These are phyloP conservation scores for Melanogrammus aeglefinus DNA, from an alignment of 2,797 vertebrate genomes.

Conservation along the genomic window DNA sequence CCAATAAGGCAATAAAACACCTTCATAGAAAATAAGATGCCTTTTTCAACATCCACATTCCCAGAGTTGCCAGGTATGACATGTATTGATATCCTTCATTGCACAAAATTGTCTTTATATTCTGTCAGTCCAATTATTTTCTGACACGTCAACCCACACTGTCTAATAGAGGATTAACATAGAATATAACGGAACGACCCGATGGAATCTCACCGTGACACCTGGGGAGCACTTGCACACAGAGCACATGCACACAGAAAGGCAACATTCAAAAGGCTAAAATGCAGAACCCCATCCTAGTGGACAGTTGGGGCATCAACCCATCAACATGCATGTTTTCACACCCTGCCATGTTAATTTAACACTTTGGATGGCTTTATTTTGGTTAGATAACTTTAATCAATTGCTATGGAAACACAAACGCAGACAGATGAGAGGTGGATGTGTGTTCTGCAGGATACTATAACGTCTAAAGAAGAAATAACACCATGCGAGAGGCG, in stretches of 20 bases:
- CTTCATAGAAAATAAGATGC: not conserved
- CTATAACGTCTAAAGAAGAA: conserved; percentile 79
- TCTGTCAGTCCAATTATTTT: not conserved
- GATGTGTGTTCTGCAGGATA: conserved; percentile 69
- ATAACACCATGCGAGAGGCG: conserved; percentile 73
- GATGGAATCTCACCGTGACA: not conserved
- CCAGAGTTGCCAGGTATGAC: not conserved
- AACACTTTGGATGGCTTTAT: not conserved
- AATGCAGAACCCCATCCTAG: not conserved
- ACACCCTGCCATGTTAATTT: not conserved
- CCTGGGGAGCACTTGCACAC: not conserved
- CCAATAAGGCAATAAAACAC: not conserved
- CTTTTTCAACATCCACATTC: no score
- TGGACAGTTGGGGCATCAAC: not conserved
- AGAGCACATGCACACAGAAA: not conserved
- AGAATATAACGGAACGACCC: not conserved
- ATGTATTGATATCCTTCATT: not conserved
- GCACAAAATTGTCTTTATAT: not conserved
- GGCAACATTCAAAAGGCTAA: not conserved
- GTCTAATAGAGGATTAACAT: no score
- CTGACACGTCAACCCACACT: not conserved
- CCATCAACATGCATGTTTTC: not conserved
- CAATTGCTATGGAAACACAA: not conserved
- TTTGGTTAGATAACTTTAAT: not conserved
- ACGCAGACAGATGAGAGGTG: not conserved